These are phyloP conservation scores for Gymnocypris eckloni DNA, from an alignment of 2,797 vertebrate species.

Conservation along the genomic window DNA sequence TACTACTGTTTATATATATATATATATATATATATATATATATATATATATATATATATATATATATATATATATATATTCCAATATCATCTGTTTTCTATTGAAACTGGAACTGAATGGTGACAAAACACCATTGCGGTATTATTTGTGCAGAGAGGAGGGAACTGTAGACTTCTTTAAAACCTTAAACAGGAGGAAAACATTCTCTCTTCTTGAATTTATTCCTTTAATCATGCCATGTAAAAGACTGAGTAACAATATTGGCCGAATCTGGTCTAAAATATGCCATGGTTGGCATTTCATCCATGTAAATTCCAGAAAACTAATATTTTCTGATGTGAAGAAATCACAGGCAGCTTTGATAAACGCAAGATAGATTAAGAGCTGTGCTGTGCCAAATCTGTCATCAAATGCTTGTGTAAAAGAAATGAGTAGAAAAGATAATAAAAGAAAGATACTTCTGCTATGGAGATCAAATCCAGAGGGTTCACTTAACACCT, in stretches of 20 bases:
- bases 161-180: background rate
- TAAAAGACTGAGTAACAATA: background rate
- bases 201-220: background rate
- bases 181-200: background rate
- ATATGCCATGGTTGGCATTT: background rate
- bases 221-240: background rate
- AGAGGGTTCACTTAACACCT: conserved; percentile 11
- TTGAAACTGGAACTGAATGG: background rate
- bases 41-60: too few relatives aligned
- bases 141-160: background rate
- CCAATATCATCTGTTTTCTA: conserved; percentile 5
- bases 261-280: background rate
- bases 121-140: background rate
- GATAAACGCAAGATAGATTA: background rate
- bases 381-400: background rate
- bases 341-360: background rate
- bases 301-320: conserved; percentile 5
- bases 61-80: background rate
- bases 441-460: background rate
- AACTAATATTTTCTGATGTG: background rate
- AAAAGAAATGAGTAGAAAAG: background rate
- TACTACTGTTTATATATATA: background rate
- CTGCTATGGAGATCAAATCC: background rate
- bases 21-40: too few relatives aligned
- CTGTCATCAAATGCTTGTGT: background rate